Conservation (phyloP, 2,797 vertebrate genomes). For the Spinibarbus caldwelli region DNA sequence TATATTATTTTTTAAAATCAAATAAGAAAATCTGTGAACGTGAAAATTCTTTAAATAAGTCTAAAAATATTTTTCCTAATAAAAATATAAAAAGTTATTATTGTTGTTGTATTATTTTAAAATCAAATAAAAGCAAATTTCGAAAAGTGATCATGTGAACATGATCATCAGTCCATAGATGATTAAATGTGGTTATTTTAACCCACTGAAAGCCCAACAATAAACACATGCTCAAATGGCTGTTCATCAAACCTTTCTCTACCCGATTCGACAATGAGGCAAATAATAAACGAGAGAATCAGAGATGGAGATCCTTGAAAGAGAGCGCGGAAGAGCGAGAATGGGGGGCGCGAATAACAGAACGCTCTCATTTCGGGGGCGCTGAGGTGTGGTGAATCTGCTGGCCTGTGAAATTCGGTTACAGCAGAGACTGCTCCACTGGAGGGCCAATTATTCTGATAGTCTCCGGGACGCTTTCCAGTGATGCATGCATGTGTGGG, state of each 20-base stretch:
- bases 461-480: constrained; percentile 2
- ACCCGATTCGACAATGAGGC: not conserved
- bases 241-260: constrained; percentile 23
- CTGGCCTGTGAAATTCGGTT: constrained; percentile 62
- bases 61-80: not conserved
- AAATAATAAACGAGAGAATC: constrained; percentile 29
- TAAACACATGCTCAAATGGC: constrained; percentile 21
- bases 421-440: constrained; percentile 48
- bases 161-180: not conserved
- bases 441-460: constrained; percentile 60
- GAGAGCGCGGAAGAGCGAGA: constrained; percentile 2
- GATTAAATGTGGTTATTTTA: constrained; percentile 32
- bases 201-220: not conserved
- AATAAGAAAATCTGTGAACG: not conserved
- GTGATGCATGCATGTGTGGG: constrained; percentile 29
- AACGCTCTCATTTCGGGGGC: constrained; percentile 49
- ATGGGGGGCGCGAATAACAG: constrained; percentile 34
- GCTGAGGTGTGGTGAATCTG: constrained; percentile 52
- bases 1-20: not conserved
- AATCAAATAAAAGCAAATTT: not conserved
- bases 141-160: not conserved
- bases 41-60: not conserved
- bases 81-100: no score
- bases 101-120: not conserved
- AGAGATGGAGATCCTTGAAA: constrained; percentile 1